Evolutionary conservation across 2,888 invertebrate species (phyloP).

Genomic region (Drosophila melanosoma): DNA sequence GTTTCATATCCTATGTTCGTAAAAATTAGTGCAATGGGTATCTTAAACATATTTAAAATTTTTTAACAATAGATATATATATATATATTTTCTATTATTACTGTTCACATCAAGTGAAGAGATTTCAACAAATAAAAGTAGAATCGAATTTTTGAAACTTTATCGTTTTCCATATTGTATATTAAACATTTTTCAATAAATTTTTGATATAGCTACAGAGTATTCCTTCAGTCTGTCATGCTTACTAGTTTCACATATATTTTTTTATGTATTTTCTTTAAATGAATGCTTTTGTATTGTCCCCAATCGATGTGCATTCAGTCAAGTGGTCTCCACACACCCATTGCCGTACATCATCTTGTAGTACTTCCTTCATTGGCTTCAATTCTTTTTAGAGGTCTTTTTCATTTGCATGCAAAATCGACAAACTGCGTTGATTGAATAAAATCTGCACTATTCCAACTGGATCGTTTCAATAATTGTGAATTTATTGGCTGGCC

Average conservation of each 20-base stretch:
- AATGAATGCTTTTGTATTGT: constrained; percentile 36
- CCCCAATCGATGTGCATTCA: constrained; percentile 68
- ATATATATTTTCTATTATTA: no score
- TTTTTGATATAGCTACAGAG: constrained; percentile 12
- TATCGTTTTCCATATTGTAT: neutral
- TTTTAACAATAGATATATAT: no score
- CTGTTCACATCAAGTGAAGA: neutral
- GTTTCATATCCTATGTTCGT: constrained; percentile 14
- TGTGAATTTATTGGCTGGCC: constrained; percentile 65
- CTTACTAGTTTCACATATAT: neutral
- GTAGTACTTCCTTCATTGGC: constrained; percentile 63
- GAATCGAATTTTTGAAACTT: neutral
- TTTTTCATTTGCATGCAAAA: constrained; percentile 79
- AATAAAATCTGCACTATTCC: constrained; percentile 56
- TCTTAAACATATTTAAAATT: no score
- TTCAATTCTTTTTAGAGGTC: constrained; percentile 79
- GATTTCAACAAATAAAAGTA: neutral
- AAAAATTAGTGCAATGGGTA: neutral
- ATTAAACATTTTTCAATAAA: neutral
- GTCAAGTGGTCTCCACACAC: constrained; percentile 43
- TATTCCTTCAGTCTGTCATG: neutral
- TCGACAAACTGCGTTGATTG: constrained; percentile 61
- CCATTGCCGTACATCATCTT: constrained; percentile 45
- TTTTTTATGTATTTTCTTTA: neutral
- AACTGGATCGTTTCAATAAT: constrained; percentile 50